Conservation (phyloP, 2,113 vertebrate genomes). For the Ramphastos sulfuratus region DNA sequence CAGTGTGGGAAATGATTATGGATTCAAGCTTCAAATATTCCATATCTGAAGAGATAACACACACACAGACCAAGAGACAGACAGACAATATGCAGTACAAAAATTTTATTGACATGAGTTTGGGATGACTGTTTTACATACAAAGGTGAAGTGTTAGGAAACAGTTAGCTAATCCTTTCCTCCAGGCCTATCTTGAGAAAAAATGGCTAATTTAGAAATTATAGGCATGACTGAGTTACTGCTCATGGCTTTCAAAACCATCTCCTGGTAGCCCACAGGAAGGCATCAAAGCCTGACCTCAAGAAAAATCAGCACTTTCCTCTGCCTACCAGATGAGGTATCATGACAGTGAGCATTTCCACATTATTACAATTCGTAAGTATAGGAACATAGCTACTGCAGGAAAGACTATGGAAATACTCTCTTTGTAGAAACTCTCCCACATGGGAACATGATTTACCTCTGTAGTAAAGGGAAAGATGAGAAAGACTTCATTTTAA, state of each 20-base stretch:
- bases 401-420: not conserved
- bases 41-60: not conserved
- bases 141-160: not conserved
- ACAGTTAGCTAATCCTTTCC: not conserved
- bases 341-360: rapidly evolving
- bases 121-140: constrained; percentile 24
- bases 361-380: not conserved
- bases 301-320: not conserved
- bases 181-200: not conserved
- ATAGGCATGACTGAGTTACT: not conserved
- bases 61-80: not conserved
- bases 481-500: not conserved
- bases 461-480: not conserved
- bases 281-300: not conserved
- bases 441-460: not conserved
- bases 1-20: not conserved
- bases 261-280: not conserved
- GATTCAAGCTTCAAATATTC: not conserved
- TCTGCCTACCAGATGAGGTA: not conserved
- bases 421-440: not conserved
- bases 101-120: constrained; percentile 68
- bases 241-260: not conserved
- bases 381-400: not conserved
- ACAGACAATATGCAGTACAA: constrained; percentile 36
- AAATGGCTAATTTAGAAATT: not conserved